Percentiles rank a stretch among this genome's conserved stretches.
These are phyloP conservation scores for Tolypeutes matacus DNA, from an alignment of 2,797 vertebrate species.

Conservation along the genomic window DNA sequence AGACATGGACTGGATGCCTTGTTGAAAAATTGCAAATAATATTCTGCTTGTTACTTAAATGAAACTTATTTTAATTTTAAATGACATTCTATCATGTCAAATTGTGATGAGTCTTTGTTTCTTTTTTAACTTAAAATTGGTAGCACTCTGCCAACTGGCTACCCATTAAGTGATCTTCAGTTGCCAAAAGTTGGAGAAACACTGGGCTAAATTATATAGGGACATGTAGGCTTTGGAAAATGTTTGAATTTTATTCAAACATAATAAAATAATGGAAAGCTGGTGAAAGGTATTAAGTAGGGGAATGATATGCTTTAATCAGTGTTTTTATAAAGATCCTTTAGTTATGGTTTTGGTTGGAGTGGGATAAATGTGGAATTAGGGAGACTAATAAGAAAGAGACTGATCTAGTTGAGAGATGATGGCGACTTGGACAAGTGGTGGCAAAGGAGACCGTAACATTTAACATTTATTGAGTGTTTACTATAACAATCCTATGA, in stretches of 20 bases:
- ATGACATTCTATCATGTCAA: slow-evolving; percentile 34
- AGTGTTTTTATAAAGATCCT: slow-evolving; percentile 22
- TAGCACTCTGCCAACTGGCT: not conserved
- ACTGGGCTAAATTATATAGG: not conserved
- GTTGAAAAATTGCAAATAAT: not conserved
- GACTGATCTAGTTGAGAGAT: not conserved
- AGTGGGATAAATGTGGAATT: not conserved
- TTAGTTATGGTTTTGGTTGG: not conserved
- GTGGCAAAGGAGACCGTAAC: not conserved
- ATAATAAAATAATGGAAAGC: not conserved
- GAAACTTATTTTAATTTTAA: slow-evolving; percentile 9
- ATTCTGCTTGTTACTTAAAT: not conserved
- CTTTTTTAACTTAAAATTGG: not conserved
- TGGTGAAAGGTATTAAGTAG: not conserved
- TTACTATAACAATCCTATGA: not conserved
- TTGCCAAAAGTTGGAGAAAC: slow-evolving; percentile 21
- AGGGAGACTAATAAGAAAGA: not conserved
- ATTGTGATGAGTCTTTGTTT: not conserved
- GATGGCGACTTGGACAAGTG: not conserved
- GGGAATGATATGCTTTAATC: not conserved
- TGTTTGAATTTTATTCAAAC: slow-evolving; percentile 5
- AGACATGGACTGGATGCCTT: not conserved
- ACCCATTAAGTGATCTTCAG: not conserved
- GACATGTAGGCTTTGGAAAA: slow-evolving; percentile 5
- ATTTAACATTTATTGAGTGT: not conserved